Evolutionary conservation across 2,797 vertebrate species (phyloP).

Genomic region (Passerculus sandwichensis): DNA sequence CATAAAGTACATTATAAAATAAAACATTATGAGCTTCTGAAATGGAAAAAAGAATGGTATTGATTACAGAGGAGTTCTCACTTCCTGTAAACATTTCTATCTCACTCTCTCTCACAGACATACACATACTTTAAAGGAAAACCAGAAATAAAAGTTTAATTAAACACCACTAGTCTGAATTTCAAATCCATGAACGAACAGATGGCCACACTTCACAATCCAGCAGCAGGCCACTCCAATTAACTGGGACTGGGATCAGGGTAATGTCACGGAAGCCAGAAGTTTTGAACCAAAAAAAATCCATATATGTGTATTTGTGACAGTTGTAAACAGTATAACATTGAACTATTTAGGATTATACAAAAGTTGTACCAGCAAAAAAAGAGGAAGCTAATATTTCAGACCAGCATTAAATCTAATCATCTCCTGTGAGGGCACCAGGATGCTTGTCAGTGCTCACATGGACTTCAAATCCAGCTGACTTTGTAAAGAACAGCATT

Average conservation of each 20-base stretch:
- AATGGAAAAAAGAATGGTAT: slow-evolving; percentile 63
- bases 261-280: neutral
- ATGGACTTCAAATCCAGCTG: neutral
- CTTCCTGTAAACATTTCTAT: slow-evolving; percentile 66
- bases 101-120: neutral
- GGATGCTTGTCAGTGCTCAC: neutral
- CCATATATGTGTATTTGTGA: neutral
- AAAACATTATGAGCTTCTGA: slow-evolving; percentile 59
- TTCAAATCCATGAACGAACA: slow-evolving; percentile 37
- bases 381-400: neutral
- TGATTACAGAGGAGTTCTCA: slow-evolving; percentile 55
- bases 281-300: neutral
- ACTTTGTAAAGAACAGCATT: neutral
- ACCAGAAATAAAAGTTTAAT: slow-evolving; percentile 57
- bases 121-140: slow-evolving; percentile 46
- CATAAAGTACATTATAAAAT: slow-evolving; percentile 40
- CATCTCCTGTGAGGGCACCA: neutral
- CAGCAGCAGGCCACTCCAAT: neutral
- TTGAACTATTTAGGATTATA: neutral
- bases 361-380: slow-evolving; percentile 3
- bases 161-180: slow-evolving; percentile 56
- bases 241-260: neutral
- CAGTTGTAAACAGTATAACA: neutral
- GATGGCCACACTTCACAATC: slow-evolving; percentile 21
- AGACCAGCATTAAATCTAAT: neutral